Percentiles rank a stretch among this genome's conserved stretches.
Conservation (phyloP, 2,888 invertebrate species). For the Habrosyne pyritoides region DNA sequence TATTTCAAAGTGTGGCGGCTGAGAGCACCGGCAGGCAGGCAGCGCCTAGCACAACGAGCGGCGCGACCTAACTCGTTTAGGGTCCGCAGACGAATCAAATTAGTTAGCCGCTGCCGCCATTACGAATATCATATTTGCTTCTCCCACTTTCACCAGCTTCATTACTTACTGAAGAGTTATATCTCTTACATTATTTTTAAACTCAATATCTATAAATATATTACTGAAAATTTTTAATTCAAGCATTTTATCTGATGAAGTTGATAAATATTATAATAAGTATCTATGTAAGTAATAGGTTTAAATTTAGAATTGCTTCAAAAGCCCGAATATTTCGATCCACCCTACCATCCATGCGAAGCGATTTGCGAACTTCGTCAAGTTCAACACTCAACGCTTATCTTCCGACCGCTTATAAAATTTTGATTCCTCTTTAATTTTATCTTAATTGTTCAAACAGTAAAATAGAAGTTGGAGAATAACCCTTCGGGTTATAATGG, state of each 20-base stretch:
- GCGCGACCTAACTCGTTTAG: slow-evolving; percentile 70
- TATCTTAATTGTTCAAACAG: slow-evolving; percentile 76
- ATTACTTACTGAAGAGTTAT: slow-evolving; percentile 46
- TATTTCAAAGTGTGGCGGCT: slow-evolving; percentile 33
- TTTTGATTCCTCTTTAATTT: slow-evolving; percentile 80
- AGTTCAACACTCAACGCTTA: slow-evolving; percentile 78
- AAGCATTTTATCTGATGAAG: no score
- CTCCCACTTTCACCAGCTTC: slow-evolving; percentile 56
- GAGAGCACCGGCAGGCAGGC: slow-evolving; percentile 15
- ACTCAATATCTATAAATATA: not conserved
- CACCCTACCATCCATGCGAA: slow-evolving; percentile 45
- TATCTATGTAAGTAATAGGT: slow-evolving; percentile 13
- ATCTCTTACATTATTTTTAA: not conserved
- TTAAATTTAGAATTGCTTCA: slow-evolving; percentile 25
- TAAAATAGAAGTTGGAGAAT: slow-evolving; percentile 69
- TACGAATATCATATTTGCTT: slow-evolving; percentile 79
- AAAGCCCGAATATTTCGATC: slow-evolving; percentile 45
- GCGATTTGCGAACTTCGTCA: slow-evolving; percentile 60
- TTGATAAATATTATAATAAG: not conserved
- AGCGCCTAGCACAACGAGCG: slow-evolving; percentile 46
- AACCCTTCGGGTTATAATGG: slow-evolving; percentile 59
- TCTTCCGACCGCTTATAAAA: slow-evolving; percentile 77
- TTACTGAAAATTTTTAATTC: not conserved
- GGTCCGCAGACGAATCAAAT: slow-evolving; percentile 76
- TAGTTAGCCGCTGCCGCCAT: slow-evolving; percentile 73